These are phyloP conservation scores for Scaptomyza caliginosa DNA, from an alignment of 2,888 invertebrate species.

Conservation along the genomic window DNA sequence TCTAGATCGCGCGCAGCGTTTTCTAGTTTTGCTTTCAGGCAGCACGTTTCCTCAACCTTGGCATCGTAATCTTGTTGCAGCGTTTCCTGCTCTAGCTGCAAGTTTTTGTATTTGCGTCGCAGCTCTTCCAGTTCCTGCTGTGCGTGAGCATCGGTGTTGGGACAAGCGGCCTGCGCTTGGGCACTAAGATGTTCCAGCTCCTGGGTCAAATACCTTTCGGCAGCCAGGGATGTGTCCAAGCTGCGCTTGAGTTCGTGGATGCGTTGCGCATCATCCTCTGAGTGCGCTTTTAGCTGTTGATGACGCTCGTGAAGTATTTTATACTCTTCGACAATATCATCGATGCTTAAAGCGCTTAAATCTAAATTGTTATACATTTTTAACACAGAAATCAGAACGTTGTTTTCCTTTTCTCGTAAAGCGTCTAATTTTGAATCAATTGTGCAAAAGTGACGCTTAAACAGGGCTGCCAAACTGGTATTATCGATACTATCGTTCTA, in stretches of 20 bases:
- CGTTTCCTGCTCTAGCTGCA: slow-evolving; percentile 57
- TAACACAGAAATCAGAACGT: background rate
- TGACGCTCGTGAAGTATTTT: slow-evolving; percentile 71
- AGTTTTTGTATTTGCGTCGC: slow-evolving; percentile 60
- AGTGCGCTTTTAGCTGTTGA: slow-evolving; percentile 61
- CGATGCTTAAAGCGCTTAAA: slow-evolving; percentile 61
- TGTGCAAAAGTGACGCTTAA: slow-evolving; percentile 37
- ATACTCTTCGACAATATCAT: slow-evolving; percentile 82
- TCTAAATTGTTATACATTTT: slow-evolving; percentile 69
- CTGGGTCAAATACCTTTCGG: slow-evolving; percentile 78
- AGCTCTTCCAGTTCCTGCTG: slow-evolving; percentile 68
- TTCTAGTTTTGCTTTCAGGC: slow-evolving; percentile 55
- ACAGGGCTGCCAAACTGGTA: background rate
- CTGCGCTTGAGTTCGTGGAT: slow-evolving; percentile 82
- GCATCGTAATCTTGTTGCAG: slow-evolving; percentile 74
- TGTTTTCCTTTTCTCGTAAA: background rate
- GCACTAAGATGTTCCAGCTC: slow-evolving; percentile 78
- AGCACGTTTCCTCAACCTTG: slow-evolving; percentile 56
- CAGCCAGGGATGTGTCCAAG: slow-evolving; percentile 79
- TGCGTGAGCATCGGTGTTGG: slow-evolving; percentile 22
- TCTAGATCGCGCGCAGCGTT: slow-evolving; percentile 27
- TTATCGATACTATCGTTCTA: slow-evolving; percentile 2
- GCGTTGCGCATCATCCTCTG: slow-evolving; percentile 80
- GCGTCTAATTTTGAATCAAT: slow-evolving; percentile 40
- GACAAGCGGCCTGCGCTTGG: slow-evolving; percentile 35